Conservation (phyloP, 2,888 invertebrate species). For the Micoletzkya japonica region DNA sequence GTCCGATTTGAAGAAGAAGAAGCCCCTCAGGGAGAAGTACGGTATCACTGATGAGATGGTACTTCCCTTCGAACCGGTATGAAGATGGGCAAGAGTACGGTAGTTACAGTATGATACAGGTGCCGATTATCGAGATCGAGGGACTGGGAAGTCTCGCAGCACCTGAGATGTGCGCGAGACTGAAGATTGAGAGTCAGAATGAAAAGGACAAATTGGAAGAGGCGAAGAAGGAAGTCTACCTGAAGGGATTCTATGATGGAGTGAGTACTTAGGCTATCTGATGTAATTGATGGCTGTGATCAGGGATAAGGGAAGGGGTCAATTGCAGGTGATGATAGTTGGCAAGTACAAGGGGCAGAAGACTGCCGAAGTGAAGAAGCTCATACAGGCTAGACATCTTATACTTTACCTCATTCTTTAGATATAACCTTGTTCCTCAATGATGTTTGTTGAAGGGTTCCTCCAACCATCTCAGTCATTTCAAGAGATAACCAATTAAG, state of each 20-base stretch:
- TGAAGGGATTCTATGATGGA: slow-evolving; percentile 87
- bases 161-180: slow-evolving; percentile 79
- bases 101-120: slow-evolving; percentile 61
- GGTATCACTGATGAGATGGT: slow-evolving; percentile 82
- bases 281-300: not conserved
- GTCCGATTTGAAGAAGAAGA: slow-evolving; percentile 89
- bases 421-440: not conserved
- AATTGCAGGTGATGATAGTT: slow-evolving; percentile 74
- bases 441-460: no score
- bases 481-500: not conserved
- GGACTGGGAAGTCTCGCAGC: slow-evolving; percentile 72
- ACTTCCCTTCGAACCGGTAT: slow-evolving; percentile 73
- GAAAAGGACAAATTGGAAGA: slow-evolving; percentile 88
- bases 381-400: slow-evolving; percentile 73
- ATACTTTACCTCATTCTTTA: not conserved
- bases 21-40: slow-evolving; percentile 80
- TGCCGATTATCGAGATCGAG: slow-evolving; percentile 89
- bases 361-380: slow-evolving; percentile 91
- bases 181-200: slow-evolving; percentile 97
- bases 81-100: no score
- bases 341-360: slow-evolving; percentile 86
- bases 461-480: not conserved
- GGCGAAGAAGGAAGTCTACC: slow-evolving; percentile 93
- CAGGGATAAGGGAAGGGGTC: not conserved
- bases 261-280: slow-evolving; percentile 62